Percentiles rank a stretch among this genome's conserved stretches.
Evolutionary conservation across 2,113 vertebrate genomes (phyloP).

Genomic region (Sarotherodon lohbergeri): DNA sequence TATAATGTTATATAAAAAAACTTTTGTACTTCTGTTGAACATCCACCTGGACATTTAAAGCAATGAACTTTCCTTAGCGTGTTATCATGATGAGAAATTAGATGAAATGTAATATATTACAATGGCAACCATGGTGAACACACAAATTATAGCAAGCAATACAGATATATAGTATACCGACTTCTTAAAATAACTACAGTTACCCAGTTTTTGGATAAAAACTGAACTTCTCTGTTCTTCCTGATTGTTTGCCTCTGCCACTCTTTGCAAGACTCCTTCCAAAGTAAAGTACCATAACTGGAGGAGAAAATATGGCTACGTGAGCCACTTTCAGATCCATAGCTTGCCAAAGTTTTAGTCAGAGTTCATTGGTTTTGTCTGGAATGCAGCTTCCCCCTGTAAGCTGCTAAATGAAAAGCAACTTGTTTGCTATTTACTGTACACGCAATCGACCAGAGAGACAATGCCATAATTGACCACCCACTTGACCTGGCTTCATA

Average conservation of each 20-base stretch:
- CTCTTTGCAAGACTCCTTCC: not conserved
- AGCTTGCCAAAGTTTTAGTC: constrained; percentile 10
- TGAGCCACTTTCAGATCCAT: not conserved
- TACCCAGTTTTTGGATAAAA: not conserved
- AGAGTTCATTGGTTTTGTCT: constrained; percentile 35
- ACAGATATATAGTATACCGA: not conserved
- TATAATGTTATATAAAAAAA: not conserved
- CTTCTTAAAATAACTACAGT: not conserved
- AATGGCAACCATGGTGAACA: not conserved
- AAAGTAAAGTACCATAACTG: not conserved
- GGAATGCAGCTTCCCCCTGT: not conserved
- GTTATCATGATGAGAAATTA: not conserved
- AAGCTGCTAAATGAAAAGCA: constrained; percentile 7
- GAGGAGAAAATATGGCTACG: not conserved
- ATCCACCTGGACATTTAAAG: not conserved
- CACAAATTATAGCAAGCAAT: not conserved
- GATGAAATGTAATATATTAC: not conserved
- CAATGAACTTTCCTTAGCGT: not conserved
- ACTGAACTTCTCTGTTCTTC: not conserved
- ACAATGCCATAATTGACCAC: constrained; percentile 43
- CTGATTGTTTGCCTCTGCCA: not conserved
- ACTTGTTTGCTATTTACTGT: constrained; percentile 39
- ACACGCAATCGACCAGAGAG: constrained; percentile 15
- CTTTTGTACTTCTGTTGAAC: not conserved
- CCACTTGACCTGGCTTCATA: constrained; percentile 48